These are phyloP conservation scores for Allolobophora icterica DNA, from an alignment of 2,888 invertebrate species.

Conservation along the genomic window DNA sequence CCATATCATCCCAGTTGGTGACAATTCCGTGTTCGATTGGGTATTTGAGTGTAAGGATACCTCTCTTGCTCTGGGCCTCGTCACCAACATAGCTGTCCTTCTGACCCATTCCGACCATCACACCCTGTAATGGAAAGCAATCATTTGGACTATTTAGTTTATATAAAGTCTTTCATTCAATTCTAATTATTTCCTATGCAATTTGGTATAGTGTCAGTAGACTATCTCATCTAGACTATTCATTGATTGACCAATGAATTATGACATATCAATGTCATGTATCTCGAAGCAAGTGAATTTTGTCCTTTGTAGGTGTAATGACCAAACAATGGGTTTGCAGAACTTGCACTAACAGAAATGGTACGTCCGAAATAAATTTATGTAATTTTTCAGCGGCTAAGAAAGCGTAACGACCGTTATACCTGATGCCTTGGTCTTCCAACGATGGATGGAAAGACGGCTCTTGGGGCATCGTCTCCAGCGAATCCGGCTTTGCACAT, in stretches of 20 bases:
- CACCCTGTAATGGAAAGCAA: background rate
- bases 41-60: slow-evolving; percentile 69
- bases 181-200: too few relatives aligned
- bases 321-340: too few relatives aligned
- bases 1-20: slow-evolving; percentile 69
- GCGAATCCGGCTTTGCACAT: slow-evolving; percentile 79
- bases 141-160: background rate
- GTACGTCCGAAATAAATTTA: background rate
- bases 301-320: background rate
- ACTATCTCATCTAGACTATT: too few relatives aligned
- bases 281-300: background rate
- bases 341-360: too few relatives aligned
- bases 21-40: slow-evolving; percentile 70
- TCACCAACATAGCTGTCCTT: slow-evolving; percentile 95
- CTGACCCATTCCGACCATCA: slow-evolving; percentile 96
- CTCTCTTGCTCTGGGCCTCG: slow-evolving; percentile 86
- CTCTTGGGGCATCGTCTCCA: slow-evolving; percentile 78
- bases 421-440: slow-evolving; percentile 76
- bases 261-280: background rate
- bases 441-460: slow-evolving; percentile 84
- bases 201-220: too few relatives aligned
- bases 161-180: too few relatives aligned
- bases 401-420: background rate
- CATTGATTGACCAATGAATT: too few relatives aligned
- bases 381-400: background rate